These are phyloP conservation scores for Coregonus clupeaformis DNA, from an alignment of 2,113 vertebrate genomes.

Conservation along the genomic window DNA sequence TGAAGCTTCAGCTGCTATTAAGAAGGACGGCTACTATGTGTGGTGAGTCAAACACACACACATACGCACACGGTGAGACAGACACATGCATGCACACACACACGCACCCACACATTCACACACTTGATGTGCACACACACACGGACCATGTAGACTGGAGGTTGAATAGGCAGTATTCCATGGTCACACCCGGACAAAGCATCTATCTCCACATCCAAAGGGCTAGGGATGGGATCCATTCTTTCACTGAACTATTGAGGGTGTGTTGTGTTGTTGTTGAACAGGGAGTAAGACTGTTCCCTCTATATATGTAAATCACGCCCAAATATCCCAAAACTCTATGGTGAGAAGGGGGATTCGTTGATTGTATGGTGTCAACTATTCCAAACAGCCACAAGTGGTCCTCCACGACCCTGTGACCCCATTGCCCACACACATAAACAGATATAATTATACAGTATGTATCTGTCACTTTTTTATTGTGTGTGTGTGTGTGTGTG, in stretches of 20 bases:
- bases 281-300: background rate
- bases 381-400: slow-evolving; percentile 30
- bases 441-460: slow-evolving; percentile 44
- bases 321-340: background rate
- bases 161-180: slow-evolving; percentile 11
- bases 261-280: background rate
- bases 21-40: slow-evolving; percentile 56
- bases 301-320: slow-evolving; percentile 1
- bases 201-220: background rate
- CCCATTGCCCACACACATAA: slow-evolving; percentile 27
- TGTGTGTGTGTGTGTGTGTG: background rate
- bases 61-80: too few species aligned
- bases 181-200: slow-evolving; percentile 9
- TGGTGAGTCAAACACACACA: slow-evolving; percentile 31
- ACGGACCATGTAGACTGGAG: background rate
- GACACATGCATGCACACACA: too few species aligned
- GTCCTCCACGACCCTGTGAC: slow-evolving; percentile 45
- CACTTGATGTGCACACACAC: too few species aligned
- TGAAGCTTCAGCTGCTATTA: slow-evolving; percentile 60
- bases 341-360: slow-evolving; percentile 7
- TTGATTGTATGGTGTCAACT: background rate
- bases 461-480: slow-evolving; percentile 32
- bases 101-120: too few species aligned
- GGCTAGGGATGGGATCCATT: background rate
- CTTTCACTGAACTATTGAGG: background rate